phyloP scores from a whole-genome alignment of 2,888 invertebrate genomes.

The Acanthosoma haemorrhoidale region DNA sequence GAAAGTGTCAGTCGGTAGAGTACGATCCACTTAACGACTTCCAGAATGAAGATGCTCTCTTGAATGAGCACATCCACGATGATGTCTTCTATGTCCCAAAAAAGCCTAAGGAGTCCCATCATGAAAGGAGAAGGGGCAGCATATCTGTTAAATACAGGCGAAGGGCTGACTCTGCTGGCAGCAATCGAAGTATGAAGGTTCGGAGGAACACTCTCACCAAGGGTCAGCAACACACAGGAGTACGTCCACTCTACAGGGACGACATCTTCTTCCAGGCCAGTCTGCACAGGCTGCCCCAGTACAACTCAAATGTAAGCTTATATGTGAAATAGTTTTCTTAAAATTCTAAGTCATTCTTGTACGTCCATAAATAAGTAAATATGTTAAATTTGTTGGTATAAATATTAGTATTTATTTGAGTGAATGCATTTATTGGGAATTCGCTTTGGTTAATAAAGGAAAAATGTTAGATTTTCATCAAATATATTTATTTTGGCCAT shows the following conservation, averaged over 20 bases:
- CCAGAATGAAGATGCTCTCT: slow-evolving; percentile 53
- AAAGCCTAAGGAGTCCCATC: slow-evolving; percentile 22
- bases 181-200: slow-evolving; percentile 41
- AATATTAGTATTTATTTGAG: no score
- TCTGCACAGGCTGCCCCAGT: slow-evolving; percentile 76
- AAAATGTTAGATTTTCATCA: no score
- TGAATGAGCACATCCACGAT: slow-evolving; percentile 44
- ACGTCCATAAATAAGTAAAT: no score
- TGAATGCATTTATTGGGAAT: no score
- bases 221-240: slow-evolving; percentile 50
- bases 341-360: no score
- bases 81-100: slow-evolving; percentile 35
- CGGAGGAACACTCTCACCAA: slow-evolving; percentile 44
- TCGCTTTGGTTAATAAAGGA: no score
- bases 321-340: no score
- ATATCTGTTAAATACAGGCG: slow-evolving; percentile 38
- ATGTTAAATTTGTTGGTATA: no score
- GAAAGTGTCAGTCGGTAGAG: slow-evolving; percentile 51
- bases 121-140: slow-evolving; percentile 43
- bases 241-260: slow-evolving; percentile 76
- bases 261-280: slow-evolving; percentile 87
- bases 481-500: no score
- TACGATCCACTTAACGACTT: slow-evolving; percentile 52
- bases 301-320: slow-evolving; percentile 57
- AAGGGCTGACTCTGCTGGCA: slow-evolving; percentile 38